Evolutionary conservation across 2,113 vertebrate genomes (phyloP).

Genomic region (Oncorhynchus kisutch): DNA sequence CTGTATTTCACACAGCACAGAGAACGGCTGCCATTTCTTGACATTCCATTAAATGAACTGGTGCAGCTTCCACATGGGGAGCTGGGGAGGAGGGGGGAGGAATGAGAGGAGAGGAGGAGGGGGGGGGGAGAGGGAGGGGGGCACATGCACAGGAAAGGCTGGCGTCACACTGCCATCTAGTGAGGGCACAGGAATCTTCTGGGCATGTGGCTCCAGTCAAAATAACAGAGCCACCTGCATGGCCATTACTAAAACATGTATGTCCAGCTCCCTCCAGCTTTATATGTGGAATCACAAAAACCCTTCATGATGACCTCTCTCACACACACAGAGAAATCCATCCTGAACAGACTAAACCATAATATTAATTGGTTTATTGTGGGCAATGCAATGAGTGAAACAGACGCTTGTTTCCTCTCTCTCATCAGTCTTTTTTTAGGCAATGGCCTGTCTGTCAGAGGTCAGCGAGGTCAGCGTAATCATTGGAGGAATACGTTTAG

Average conservation of each 20-base stretch:
- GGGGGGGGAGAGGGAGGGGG: not conserved
- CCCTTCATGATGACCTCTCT: no score
- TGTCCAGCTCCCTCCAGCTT: no score
- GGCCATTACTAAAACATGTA: no score
- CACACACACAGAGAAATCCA: no score
- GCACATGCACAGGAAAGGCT: not conserved
- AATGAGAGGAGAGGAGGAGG: not conserved
- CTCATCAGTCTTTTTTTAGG: slow-evolving; percentile 62
- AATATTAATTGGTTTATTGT: slow-evolving; percentile 49
- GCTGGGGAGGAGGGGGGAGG: not conserved
- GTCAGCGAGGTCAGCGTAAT: slow-evolving; percentile 74
- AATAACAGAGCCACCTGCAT: no score
- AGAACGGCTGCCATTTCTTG: slow-evolving; percentile 61
- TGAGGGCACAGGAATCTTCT: slow-evolving; percentile 22
- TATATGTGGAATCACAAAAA: no score
- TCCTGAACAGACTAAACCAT: no score
- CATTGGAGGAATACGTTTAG: slow-evolving; percentile 76
- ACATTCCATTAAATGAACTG: slow-evolving; percentile 68
- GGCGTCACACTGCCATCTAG: slow-evolving; percentile 73
- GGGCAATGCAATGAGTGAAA: not conserved
- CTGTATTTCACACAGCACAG: slow-evolving; percentile 62
- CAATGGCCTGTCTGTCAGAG: slow-evolving; percentile 60
- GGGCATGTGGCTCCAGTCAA: not conserved
- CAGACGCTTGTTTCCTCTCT: not conserved
- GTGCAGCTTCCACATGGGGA: slow-evolving; percentile 40